phyloP scores from a whole-genome alignment of 2,888 invertebrate genomes.

The Leptogaster cylindrica region DNA sequence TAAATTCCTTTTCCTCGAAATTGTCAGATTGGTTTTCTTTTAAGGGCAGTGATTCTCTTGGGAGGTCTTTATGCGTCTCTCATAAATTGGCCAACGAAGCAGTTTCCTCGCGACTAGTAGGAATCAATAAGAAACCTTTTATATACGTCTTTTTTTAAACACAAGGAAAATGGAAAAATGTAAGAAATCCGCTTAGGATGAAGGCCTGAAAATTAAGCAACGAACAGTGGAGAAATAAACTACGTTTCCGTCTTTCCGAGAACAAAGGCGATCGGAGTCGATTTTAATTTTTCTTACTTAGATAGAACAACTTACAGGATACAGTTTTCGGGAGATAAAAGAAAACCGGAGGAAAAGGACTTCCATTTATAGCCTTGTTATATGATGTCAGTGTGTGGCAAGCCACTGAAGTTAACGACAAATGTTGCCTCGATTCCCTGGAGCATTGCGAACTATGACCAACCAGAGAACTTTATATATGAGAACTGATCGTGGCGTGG shows the following conservation, averaged over 20 bases:
- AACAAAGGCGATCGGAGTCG: slow-evolving; percentile 21
- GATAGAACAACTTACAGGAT: background rate
- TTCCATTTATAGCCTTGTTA: background rate
- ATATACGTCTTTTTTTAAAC: background rate
- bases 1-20: slow-evolving; percentile 12
- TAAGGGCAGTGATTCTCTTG: slow-evolving; percentile 15
- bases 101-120: background rate
- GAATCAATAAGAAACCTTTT: slow-evolving; percentile 20
- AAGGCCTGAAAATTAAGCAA: slow-evolving; percentile 27
- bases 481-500: background rate
- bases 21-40: background rate
- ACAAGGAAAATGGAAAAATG: background rate
- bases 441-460: background rate
- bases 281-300: slow-evolving; percentile 25
- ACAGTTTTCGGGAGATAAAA: background rate
- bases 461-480: slow-evolving; percentile 2
- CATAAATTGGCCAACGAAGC: slow-evolving; percentile 21
- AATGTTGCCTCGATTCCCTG: background rate
- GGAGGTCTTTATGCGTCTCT: background rate
- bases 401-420: slow-evolving; percentile 7
- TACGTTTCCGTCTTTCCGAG: slow-evolving; percentile 30
- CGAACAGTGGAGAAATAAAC: slow-evolving; percentile 26
- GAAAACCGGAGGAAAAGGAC: background rate
- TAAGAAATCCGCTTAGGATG: background rate
- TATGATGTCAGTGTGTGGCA: slow-evolving; percentile 7